Percentiles rank a stretch among this genome's conserved stretches.
Evolutionary conservation across 1,140 invertebrate species (phyloP).

Genomic region (Cotesia typhae): DNA sequence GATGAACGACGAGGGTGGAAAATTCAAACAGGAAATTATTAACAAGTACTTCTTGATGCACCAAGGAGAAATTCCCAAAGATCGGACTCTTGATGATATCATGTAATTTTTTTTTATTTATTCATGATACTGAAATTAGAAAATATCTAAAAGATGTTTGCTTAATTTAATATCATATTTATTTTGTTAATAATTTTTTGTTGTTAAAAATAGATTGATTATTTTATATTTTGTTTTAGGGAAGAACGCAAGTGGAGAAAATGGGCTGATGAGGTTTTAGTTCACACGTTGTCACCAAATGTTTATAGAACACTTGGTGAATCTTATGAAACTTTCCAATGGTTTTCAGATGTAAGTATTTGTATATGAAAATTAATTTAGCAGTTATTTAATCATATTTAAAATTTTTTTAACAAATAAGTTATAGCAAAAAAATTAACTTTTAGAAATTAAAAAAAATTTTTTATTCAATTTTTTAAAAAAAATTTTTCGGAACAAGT

Average conservation of each 20-base stretch:
- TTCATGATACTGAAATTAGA: too few relatives aligned
- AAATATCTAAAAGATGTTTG: too few relatives aligned
- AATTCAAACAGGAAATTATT: constrained; percentile 79
- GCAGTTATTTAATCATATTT: too few relatives aligned
- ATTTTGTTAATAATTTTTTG: constrained; percentile 4
- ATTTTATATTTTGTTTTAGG: constrained; percentile 61
- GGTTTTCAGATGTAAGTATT: constrained; percentile 79
- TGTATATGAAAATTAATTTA: too few relatives aligned
- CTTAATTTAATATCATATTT: constrained; percentile 4
- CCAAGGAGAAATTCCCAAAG: constrained; percentile 68
- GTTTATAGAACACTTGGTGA: constrained; percentile 90
- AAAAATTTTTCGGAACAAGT: too few relatives aligned
- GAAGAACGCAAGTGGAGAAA: constrained; percentile 93
- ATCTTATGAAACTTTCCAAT: constrained; percentile 88
- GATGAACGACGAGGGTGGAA: constrained; percentile 75
- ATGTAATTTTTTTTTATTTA: constrained; percentile 63
- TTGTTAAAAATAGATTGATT: too few relatives aligned
- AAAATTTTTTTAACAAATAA: too few relatives aligned
- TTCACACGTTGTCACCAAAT: constrained; percentile 95
- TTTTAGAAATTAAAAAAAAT: too few relatives aligned
- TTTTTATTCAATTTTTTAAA: too few relatives aligned
- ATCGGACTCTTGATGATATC: constrained; percentile 69
- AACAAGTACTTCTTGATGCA: constrained; percentile 98
- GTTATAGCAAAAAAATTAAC: too few relatives aligned
- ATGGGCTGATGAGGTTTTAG: constrained; percentile 92